These are phyloP conservation scores for Baryphthengus martii DNA, from an alignment of 2,113 vertebrate genomes.

Conservation along the genomic window DNA sequence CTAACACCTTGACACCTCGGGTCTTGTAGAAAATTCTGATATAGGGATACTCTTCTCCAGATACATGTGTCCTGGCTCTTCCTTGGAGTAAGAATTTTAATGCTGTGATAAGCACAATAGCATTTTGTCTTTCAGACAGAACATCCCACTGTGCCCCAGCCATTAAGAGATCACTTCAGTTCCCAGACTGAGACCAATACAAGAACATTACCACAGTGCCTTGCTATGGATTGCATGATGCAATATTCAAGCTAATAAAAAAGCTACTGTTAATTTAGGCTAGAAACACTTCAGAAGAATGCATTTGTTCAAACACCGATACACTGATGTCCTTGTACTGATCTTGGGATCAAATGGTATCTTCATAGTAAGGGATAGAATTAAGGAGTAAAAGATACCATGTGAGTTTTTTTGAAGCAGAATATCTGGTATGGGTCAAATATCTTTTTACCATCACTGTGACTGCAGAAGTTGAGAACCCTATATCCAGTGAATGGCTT, in stretches of 20 bases:
- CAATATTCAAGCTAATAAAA: background rate
- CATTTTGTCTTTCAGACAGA: background rate
- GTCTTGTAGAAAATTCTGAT: background rate
- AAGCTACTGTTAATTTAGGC: background rate
- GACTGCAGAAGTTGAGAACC: background rate
- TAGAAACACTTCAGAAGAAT: background rate
- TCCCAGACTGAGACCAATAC: background rate
- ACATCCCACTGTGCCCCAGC: background rate
- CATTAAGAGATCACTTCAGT: background rate
- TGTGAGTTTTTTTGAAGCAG: background rate
- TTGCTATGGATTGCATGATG: background rate
- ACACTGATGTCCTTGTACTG: background rate
- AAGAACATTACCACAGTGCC: background rate
- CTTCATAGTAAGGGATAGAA: background rate
- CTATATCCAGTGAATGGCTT: background rate
- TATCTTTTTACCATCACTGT: background rate
- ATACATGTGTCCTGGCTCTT: background rate
- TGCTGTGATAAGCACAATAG: background rate
- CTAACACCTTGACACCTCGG: background rate
- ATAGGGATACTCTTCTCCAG: background rate
- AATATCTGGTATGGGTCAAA: background rate
- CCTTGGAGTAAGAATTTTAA: background rate
- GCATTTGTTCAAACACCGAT: background rate
- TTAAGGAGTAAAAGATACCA: background rate
- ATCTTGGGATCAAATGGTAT: background rate